Conservation (phyloP, 2,797 vertebrate genomes). For the Ptychobarbus kaznakovi region DNA sequence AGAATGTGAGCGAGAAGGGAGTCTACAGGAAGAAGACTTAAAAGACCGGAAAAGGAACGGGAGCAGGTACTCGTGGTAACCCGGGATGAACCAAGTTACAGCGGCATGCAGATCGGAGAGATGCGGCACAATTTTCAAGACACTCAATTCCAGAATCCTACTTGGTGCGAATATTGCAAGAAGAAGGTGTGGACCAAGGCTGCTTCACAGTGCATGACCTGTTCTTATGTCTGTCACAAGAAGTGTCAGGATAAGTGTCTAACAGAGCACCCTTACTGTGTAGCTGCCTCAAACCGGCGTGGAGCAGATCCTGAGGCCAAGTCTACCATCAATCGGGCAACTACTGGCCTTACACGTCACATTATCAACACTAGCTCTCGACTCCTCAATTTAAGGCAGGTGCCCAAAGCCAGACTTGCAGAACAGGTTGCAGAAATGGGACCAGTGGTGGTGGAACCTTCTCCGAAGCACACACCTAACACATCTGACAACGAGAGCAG, state of each 20-base stretch:
- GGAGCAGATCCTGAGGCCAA: slow-evolving; percentile 86
- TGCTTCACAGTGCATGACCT: slow-evolving; percentile 95
- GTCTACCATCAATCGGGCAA: slow-evolving; percentile 88
- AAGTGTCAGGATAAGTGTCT: slow-evolving; percentile 99
- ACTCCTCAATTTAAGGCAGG: slow-evolving; percentile 91
- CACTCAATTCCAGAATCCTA: slow-evolving; percentile 98
- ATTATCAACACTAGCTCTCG: slow-evolving; percentile 97
- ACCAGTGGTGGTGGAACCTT: slow-evolving; percentile 83
- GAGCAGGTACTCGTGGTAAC: slow-evolving; percentile 69
- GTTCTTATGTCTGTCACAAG: slow-evolving; percentile 97
- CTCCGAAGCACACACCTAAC: slow-evolving; percentile 94
- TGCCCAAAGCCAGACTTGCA: slow-evolving; percentile 85
- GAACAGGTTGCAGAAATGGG: slow-evolving; percentile 86
- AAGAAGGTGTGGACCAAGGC: slow-evolving; percentile 99
- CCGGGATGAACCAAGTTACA: slow-evolving; percentile 83
- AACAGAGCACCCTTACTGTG: slow-evolving; percentile 87
- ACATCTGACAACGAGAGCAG: slow-evolving; percentile 98
- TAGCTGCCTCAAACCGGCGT: slow-evolving; percentile 83
- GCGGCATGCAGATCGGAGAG: slow-evolving; percentile 78
- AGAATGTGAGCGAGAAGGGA: slow-evolving; percentile 84
- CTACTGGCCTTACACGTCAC: slow-evolving; percentile 92
- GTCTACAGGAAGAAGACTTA: slow-evolving; percentile 81
- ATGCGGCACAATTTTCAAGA: slow-evolving; percentile 97
- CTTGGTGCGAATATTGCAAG: slow-evolving; percentile 99
- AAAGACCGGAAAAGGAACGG: slow-evolving; percentile 82